A percentile compares a stretch with the other conserved stretches of the same genome.
These are phyloP conservation scores for Melanotaenia parkinsoni DNA, from an alignment of 2,797 vertebrate genomes.

Conservation along the genomic window DNA sequence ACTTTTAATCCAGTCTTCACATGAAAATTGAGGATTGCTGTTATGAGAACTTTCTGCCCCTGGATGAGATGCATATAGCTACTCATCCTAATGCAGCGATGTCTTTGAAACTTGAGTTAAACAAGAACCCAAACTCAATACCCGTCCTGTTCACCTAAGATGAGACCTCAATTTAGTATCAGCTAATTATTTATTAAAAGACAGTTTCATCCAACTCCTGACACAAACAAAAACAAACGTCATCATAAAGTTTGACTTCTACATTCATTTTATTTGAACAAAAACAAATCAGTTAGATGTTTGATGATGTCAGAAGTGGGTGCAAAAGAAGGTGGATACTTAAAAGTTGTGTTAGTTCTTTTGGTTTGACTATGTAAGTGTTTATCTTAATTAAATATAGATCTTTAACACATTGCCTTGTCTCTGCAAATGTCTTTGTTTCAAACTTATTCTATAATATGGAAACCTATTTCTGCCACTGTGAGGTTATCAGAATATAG, in stretches of 20 bases:
- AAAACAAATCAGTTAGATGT: neutral
- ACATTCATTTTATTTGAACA: neutral
- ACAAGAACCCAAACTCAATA: slow-evolving; percentile 4
- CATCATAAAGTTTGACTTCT: neutral
- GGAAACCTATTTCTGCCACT: neutral
- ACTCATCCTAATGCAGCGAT: neutral
- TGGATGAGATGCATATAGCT: neutral
- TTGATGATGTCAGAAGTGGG: neutral
- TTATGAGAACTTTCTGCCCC: slow-evolving; percentile 11
- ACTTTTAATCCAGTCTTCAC: slow-evolving; percentile 19
- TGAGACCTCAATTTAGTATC: no score
- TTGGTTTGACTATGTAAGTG: neutral
- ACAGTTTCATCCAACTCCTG: neutral
- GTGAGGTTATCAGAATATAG: neutral
- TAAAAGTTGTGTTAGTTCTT: neutral
- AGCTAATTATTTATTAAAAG: neutral
- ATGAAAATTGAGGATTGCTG: slow-evolving; percentile 5
- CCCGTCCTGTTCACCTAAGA: no score
- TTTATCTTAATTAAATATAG: neutral
- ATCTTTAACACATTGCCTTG: neutral
- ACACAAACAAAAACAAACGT: neutral
- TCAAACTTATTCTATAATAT: neutral
- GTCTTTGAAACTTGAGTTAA: neutral
- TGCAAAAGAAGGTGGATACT: neutral
- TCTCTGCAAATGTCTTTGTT: no score